These are phyloP conservation scores for Corythoichthys haematopterus DNA, from an alignment of 2,113 vertebrate genomes.

Conservation along the genomic window DNA sequence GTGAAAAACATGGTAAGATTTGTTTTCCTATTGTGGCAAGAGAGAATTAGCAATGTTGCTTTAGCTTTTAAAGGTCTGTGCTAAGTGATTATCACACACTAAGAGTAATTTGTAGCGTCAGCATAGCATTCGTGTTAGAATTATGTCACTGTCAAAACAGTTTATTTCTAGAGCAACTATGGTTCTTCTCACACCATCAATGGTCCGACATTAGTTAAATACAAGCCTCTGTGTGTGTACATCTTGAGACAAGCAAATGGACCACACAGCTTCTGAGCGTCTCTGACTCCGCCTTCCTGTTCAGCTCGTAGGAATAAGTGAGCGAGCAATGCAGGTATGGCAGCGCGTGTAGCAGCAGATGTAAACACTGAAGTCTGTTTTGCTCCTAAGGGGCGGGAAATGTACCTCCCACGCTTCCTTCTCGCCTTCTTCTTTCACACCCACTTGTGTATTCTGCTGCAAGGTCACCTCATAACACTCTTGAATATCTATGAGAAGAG, in stretches of 20 bases:
- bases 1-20: too few relatives aligned
- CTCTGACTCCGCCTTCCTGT: constrained; percentile 37
- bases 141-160: too few relatives aligned
- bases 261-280: constrained; percentile 52
- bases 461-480: constrained; percentile 79
- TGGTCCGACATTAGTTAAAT: too few relatives aligned
- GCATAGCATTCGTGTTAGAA: too few relatives aligned
- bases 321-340: constrained; percentile 28
- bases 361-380: constrained; percentile 39
- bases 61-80: too few relatives aligned
- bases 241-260: constrained; percentile 33
- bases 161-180: too few relatives aligned
- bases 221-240: too few relatives aligned
- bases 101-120: too few relatives aligned
- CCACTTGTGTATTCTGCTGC: constrained; percentile 63
- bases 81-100: too few relatives aligned
- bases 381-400: constrained; percentile 29
- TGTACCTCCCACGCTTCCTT: constrained; percentile 66
- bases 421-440: constrained; percentile 52
- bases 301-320: constrained; percentile 30
- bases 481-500: constrained; percentile 71
- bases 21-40: too few relatives aligned
- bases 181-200: too few relatives aligned
- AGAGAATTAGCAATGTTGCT: too few relatives aligned
- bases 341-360: constrained; percentile 7